Conservation (phyloP, 2,113 vertebrate genomes). For the Meleagris gallopavo region DNA sequence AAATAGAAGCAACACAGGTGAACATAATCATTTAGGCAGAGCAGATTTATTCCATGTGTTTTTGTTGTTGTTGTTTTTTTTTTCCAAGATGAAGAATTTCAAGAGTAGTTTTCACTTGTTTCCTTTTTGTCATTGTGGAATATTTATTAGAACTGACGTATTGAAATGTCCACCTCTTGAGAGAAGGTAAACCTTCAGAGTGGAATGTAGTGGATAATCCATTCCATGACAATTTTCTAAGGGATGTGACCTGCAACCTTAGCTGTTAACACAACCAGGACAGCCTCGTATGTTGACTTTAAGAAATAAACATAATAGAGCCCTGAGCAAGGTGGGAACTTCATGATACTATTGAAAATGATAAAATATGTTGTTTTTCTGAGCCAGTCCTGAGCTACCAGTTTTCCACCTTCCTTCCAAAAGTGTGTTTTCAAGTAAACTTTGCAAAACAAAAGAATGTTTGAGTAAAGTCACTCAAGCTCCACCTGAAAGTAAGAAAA, state of each 20-base stretch:
- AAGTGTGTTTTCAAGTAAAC: not conserved
- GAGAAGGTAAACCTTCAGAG: too few species aligned
- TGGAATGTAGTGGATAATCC: too few species aligned
- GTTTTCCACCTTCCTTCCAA: not conserved
- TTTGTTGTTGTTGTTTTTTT: not conserved
- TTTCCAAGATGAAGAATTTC: not conserved
- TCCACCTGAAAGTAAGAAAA: not conserved
- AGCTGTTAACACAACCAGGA: too few species aligned
- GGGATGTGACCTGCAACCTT: too few species aligned
- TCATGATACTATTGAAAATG: not conserved
- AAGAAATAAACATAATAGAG: too few species aligned
- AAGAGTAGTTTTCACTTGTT: not conserved
- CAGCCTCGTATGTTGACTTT: too few species aligned
- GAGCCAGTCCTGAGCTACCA: not conserved
- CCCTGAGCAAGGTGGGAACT: not conserved
- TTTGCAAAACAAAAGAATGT: not conserved
- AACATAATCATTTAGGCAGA: not conserved
- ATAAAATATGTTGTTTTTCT: not conserved
- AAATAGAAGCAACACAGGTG: not conserved
- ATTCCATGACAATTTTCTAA: too few species aligned
- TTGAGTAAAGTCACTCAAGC: not conserved
- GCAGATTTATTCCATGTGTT: not conserved
- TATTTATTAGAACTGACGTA: too few species aligned
- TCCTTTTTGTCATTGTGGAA: not conserved
- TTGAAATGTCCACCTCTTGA: too few species aligned